These are phyloP conservation scores for Pectinophora gossypiella DNA, from an alignment of 1,140 invertebrate species.

Conservation along the genomic window DNA sequence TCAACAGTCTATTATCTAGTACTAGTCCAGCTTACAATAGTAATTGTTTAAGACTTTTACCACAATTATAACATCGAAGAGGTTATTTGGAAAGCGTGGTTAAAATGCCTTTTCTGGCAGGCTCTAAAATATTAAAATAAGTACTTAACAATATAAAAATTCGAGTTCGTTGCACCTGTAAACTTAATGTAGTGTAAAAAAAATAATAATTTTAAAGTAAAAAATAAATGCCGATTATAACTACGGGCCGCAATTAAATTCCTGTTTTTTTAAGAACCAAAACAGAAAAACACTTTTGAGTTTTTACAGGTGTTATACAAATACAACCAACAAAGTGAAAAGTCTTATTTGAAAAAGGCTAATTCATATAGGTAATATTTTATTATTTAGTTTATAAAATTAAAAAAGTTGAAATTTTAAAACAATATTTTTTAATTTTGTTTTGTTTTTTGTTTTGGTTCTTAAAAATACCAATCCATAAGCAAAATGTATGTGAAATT, in stretches of 20 bases:
- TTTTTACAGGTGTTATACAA: no score
- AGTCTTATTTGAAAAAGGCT: background rate
- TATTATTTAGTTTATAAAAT: no score
- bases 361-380: background rate
- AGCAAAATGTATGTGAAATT: no score
- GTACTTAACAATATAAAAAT: slow-evolving; percentile 12
- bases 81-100: slow-evolving; percentile 17
- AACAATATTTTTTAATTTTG: no score
- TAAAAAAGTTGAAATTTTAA: no score
- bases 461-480: no score
- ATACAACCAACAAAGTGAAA: background rate
- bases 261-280: no score
- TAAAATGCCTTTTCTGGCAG: slow-evolving; percentile 13
- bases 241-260: no score
- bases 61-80: slow-evolving; percentile 10
- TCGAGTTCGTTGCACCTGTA: slow-evolving; percentile 13
- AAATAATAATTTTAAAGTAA: slow-evolving; percentile 11
- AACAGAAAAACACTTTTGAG: no score
- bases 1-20: no score
- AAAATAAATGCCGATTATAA: slow-evolving; percentile 24
- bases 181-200: background rate
- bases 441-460: no score
- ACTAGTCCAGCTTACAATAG: background rate
- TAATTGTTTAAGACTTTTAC: slow-evolving; percentile 15
- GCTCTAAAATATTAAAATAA: no score